Evolutionary conservation across 2,113 vertebrate species (phyloP).

Genomic region (Dromaius novaehollandiae): DNA sequence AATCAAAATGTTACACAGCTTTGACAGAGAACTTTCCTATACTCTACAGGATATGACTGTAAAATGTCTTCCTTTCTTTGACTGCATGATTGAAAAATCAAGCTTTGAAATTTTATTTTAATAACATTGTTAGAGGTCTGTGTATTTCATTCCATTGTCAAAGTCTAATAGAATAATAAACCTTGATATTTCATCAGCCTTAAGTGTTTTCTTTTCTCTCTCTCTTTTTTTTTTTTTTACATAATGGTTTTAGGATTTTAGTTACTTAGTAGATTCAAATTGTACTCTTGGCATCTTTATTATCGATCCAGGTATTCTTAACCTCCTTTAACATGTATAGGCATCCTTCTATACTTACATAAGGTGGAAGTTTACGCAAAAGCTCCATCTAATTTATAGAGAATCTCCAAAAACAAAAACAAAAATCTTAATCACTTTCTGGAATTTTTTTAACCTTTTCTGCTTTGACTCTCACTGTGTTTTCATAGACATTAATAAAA

Average conservation of each 20-base stretch:
- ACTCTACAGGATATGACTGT: slow-evolving; percentile 6
- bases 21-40: slow-evolving; percentile 40
- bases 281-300: slow-evolving; percentile 1
- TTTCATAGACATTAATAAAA: not conserved
- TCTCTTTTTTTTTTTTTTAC: not conserved
- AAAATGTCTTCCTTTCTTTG: slow-evolving; percentile 48
- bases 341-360: not conserved
- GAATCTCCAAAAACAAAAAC: not conserved
- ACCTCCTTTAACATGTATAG: not conserved
- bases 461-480: not conserved
- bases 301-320: slow-evolving; percentile 32
- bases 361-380: not conserved
- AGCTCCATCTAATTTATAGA: not conserved
- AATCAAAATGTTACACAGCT: slow-evolving; percentile 38
- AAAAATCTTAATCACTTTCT: not conserved
- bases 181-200: slow-evolving; percentile 59
- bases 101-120: slow-evolving; percentile 65
- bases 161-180: slow-evolving; percentile 57
- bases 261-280: slow-evolving; percentile 58
- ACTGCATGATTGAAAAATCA: slow-evolving; percentile 49
- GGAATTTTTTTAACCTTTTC: not conserved
- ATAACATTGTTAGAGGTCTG: slow-evolving; percentile 32
- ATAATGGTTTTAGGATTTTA: slow-evolving; percentile 49
- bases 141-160: slow-evolving; percentile 55
- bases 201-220: slow-evolving; percentile 46